Evolutionary conservation across 2,113 vertebrate genomes (phyloP).

Genomic region (Catharus minimus): DNA sequence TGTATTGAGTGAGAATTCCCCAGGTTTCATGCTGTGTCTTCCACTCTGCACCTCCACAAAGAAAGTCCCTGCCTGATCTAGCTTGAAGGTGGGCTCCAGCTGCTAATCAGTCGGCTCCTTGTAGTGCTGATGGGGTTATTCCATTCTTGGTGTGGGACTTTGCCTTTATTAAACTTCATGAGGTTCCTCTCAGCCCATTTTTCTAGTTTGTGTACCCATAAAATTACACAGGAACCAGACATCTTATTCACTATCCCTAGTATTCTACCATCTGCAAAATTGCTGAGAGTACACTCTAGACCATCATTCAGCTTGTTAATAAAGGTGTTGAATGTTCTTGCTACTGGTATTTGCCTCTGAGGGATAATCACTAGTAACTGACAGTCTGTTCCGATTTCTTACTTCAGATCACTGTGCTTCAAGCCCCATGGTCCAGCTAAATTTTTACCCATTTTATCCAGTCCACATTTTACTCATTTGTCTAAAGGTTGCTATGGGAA

Average conservation of each 20-base stretch:
- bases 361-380: neutral
- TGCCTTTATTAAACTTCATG: neutral
- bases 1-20: neutral
- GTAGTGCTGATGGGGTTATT: neutral
- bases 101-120: neutral
- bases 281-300: neutral
- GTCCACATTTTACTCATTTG: neutral
- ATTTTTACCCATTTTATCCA: neutral
- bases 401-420: neutral
- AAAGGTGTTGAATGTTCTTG: neutral
- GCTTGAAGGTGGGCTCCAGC: neutral
- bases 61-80: neutral
- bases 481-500: rapidly evolving
- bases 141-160: neutral
- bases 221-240: neutral
- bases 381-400: neutral
- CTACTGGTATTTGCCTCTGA: neutral
- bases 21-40: neutral
- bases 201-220: neutral
- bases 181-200: neutral
- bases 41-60: neutral
- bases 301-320: neutral
- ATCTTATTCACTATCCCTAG: neutral
- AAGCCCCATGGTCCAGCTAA: neutral
- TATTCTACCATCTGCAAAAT: neutral